phyloP scores from a whole-genome alignment of 2,797 vertebrate genomes.

The Phoebastria nigripes region DNA sequence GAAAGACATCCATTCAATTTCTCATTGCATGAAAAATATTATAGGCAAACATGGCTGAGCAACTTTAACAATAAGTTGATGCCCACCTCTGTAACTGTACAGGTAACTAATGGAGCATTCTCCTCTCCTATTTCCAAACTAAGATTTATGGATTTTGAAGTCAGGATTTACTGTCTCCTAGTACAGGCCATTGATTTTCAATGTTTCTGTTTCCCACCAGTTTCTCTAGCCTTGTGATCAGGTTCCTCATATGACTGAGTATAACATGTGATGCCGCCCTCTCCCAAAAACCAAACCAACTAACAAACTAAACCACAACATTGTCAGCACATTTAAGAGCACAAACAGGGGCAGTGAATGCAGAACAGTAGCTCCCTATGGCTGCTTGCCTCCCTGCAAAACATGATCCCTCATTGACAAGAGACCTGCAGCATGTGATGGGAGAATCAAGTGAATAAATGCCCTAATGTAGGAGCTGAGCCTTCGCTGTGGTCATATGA shows the following conservation, averaged over 20 bases:
- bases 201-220: not conserved
- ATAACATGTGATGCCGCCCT: accelerated
- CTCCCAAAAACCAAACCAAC: not conserved
- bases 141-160: not conserved
- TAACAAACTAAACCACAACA: not conserved
- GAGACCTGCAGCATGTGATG: not conserved
- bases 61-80: not conserved
- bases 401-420: not conserved
- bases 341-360: not conserved
- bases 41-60: not conserved
- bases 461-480: accelerated
- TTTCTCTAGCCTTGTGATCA: not conserved
- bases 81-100: not conserved
- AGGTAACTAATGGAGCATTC: not conserved
- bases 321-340: not conserved
- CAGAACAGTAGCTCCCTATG: not conserved
- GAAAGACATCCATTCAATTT: not conserved
- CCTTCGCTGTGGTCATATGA: not conserved
- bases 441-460: not conserved
- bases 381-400: not conserved
- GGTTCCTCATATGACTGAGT: not conserved
- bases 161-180: not conserved
- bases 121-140: not conserved
- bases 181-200: not conserved
- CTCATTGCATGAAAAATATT: not conserved